Evolutionary conservation across 2,888 invertebrate species (phyloP), one percentile per base, ranked within the genome.

Genomic region (Platycheirus rosarum): DNA sequence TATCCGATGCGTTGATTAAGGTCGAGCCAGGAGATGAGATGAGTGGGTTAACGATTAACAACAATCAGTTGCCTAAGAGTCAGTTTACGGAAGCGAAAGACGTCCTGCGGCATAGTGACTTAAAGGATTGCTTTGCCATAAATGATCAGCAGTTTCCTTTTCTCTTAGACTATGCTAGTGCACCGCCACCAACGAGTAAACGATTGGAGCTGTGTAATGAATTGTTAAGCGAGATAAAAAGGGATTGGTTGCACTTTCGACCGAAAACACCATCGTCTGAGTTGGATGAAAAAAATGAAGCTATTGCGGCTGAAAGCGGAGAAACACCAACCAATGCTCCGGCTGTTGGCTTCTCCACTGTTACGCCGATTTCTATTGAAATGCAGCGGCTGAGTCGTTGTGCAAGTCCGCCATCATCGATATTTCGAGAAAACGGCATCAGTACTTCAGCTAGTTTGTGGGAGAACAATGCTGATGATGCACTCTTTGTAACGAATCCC

Each of bases 231-330:
- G 90, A 90, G 79, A 90, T 90, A 35, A 86, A 87, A 0, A 87
- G 88, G 2, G 89, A 90, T 85, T 91, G 91, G 91, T 80, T 91
- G 68, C 91, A 91, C 86, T 91, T 91, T 84, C 88, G 90, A 5
- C 91, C 91, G 13, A 90, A 89, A 85, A 90, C 90, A 16, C 91
- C 91, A 14, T 86, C 89, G 42, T 87, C 88, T 35, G 35, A 42
- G 35, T 44, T 55, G 16, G 69, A 65, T 8, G 65, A 48, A 35
- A 7, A 44, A 6, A 3, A 14, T 18, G 69, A 9, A 5, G 23
- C 20, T 26, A 87, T 87, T 60, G 46, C 88, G 6, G 86, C 80
- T 51, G 84, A 82, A 35, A 73, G 84, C 20, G 86, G 70, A 13
- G 82, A 82, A 62, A 87, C 87, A 49, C 23, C 85, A 35, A 23